These are phyloP conservation scores for Chymomyza fuscimana DNA, from an alignment of 2,888 invertebrate genomes.

Conservation along the genomic window DNA sequence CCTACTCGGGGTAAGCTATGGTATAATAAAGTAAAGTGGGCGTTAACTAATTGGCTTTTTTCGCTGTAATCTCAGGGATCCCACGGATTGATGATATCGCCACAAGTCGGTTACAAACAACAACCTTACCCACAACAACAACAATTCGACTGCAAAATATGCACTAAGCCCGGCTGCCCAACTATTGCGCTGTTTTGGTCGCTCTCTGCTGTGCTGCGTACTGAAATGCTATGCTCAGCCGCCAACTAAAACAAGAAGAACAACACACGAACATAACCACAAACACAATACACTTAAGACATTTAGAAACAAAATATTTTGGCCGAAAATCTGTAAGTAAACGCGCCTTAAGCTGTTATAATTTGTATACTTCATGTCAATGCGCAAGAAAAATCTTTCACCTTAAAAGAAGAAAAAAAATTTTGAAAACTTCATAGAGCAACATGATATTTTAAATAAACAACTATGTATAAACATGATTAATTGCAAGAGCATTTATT, in stretches of 20 bases:
- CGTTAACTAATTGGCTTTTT: not conserved
- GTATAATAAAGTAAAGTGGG: not conserved
- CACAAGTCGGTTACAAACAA: conserved; percentile 16
- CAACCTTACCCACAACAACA: conserved; percentile 8
- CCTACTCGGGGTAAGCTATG: conserved; percentile 75
- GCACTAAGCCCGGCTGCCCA: conserved; percentile 2
- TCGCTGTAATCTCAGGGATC: conserved; percentile 66
- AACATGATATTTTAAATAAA: conserved; percentile 71
- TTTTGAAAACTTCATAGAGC: conserved; percentile 56
- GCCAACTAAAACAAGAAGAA: conserved; percentile 7
- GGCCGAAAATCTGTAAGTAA: not conserved
- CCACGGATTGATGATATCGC: conserved; percentile 77
- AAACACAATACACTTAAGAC: conserved; percentile 19
- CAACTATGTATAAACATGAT: conserved; percentile 60
- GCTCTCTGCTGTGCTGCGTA: conserved; percentile 41
- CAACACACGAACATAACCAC: conserved; percentile 21
- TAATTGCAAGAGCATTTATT: not conserved
- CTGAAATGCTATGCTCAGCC: conserved; percentile 45
- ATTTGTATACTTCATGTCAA: not conserved
- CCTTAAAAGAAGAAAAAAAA: not conserved
- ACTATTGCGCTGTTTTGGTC: conserved; percentile 1
- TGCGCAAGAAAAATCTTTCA: not conserved
- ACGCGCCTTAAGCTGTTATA: not conserved
- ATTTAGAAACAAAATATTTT: conserved; percentile 34
- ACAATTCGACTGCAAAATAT: conserved; percentile 6